A percentile compares a stretch with the other conserved stretches of the same genome.
These are phyloP conservation scores for Stenchaetothrips biformis DNA, from an alignment of 2,888 invertebrate genomes.

Conservation along the genomic window DNA sequence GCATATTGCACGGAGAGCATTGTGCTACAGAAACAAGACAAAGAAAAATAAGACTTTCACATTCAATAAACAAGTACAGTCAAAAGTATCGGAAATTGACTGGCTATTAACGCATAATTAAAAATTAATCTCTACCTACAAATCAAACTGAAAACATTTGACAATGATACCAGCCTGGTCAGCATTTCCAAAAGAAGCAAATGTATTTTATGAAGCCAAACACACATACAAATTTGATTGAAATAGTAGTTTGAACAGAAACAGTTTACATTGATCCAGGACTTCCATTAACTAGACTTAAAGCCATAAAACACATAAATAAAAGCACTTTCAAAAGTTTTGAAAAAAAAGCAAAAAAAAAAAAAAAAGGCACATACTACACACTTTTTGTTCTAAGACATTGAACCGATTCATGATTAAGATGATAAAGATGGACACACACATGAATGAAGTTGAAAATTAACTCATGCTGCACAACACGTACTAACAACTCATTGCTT, in stretches of 20 bases:
- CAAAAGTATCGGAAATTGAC: neutral
- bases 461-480: too few species aligned
- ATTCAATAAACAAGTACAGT: neutral
- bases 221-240: neutral
- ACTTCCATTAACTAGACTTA: too few species aligned
- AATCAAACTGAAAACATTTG: neutral
- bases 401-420: too few species aligned
- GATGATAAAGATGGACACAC: too few species aligned
- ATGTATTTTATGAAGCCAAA: conserved; percentile 29
- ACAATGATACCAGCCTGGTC: neutral
- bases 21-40: conserved; percentile 48
- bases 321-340: too few species aligned
- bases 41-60: neutral
- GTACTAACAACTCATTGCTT: conserved; percentile 30
- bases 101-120: neutral
- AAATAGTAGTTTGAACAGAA: too few species aligned
- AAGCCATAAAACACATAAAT: too few species aligned
- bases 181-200: neutral
- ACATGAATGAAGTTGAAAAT: too few species aligned
- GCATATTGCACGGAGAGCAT: conserved; percentile 57
- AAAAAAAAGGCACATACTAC: too few species aligned
- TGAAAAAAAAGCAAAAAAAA: too few species aligned
- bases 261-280: too few species aligned
- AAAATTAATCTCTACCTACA: neutral
- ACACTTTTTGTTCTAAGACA: too few species aligned